These are phyloP conservation scores for Syngnathus acus DNA, from an alignment of 2,797 vertebrate species.

Conservation along the genomic window DNA sequence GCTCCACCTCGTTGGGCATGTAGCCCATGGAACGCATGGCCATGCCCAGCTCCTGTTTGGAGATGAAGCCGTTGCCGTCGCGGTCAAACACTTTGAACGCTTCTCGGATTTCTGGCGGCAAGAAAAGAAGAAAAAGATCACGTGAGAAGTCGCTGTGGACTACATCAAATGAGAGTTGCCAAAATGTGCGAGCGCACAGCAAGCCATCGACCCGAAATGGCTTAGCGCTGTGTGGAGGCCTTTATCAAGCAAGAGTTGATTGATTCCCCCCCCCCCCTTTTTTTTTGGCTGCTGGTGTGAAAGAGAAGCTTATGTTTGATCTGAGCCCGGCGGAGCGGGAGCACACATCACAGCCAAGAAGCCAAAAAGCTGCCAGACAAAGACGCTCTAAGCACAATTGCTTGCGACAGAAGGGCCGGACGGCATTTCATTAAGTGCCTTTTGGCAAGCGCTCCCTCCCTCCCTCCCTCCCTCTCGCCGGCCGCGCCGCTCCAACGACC, in stretches of 20 bases:
- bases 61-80: constrained; percentile 97
- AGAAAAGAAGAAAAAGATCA: background rate
- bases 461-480: too few species aligned
- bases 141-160: too few species aligned
- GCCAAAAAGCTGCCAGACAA: background rate
- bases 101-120: constrained; percentile 86
- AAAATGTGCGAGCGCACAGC: too few species aligned
- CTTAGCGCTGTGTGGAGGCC: background rate
- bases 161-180: too few species aligned
- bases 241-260: background rate
- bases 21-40: constrained; percentile 98
- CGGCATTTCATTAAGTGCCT: constrained; percentile 32
- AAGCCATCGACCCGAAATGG: background rate
- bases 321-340: background rate
- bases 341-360: background rate
- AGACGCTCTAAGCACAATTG: constrained; percentile 4
- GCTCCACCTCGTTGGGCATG: constrained; percentile 99
- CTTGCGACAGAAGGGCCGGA: constrained; percentile 12
- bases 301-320: background rate
- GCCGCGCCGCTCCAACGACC: constrained; percentile 24
- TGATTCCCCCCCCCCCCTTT: background rate
- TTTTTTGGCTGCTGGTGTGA: background rate
- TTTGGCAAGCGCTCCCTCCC: constrained; percentile 30
- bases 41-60: constrained; percentile 95
- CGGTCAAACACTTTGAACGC: constrained; percentile 98